A percentile compares a stretch with the other conserved stretches of the same genome.
Conservation (phyloP, 1,140 invertebrate genomes). For the Coptotermes formosanus region DNA sequence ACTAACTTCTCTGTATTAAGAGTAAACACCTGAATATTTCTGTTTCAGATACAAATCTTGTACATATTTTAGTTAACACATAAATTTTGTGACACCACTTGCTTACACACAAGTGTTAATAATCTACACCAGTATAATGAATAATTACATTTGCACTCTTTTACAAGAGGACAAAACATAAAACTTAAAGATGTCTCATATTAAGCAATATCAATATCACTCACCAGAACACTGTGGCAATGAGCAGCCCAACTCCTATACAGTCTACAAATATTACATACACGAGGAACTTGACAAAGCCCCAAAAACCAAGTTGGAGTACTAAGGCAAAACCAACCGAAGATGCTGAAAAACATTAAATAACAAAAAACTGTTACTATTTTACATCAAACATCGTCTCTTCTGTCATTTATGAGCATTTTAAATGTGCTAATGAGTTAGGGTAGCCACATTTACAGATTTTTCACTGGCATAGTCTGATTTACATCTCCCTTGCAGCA, state of each 20-base stretch:
- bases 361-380: slow-evolving; percentile 32
- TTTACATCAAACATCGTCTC: neutral
- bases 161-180: no score
- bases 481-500: no score
- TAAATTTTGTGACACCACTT: no score
- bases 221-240: slow-evolving; percentile 90
- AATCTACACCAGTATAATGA: no score
- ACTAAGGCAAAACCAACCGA: slow-evolving; percentile 87
- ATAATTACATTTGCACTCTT: no score
- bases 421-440: neutral
- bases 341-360: slow-evolving; percentile 66
- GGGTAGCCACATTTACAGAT: neutral
- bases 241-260: slow-evolving; percentile 80
- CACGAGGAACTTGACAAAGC: slow-evolving; percentile 83
- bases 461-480: neutral
- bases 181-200: no score
- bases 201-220: slow-evolving; percentile 33
- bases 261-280: slow-evolving; percentile 96
- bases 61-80: no score
- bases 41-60: no score
- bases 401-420: neutral
- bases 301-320: slow-evolving; percentile 69
- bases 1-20: no score
- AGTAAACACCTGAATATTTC: no score
- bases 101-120: no score